These are phyloP conservation scores for Lingula anatina DNA, from an alignment of 2,888 invertebrate species.

Conservation along the genomic window DNA sequence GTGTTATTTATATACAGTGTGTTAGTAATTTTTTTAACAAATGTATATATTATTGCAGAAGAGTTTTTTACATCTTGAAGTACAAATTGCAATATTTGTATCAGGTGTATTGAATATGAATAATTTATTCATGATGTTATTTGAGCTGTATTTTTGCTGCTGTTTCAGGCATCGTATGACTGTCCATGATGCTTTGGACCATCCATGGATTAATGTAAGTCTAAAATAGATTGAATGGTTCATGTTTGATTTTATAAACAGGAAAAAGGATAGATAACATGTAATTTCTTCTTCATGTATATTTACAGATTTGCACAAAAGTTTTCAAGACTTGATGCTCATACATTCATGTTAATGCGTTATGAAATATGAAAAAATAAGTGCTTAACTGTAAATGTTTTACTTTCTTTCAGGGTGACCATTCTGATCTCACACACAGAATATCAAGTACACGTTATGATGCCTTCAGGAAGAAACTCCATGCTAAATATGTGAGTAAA, in stretches of 20 bases:
- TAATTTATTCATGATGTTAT: no score
- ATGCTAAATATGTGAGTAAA: conserved; percentile 60
- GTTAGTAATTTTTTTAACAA: background rate
- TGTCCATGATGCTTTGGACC: conserved; percentile 92
- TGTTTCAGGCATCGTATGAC: conserved; percentile 84
- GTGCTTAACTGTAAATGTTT: background rate
- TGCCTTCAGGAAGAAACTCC: conserved; percentile 79
- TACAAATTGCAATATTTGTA: background rate
- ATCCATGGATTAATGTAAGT: conserved; percentile 84
- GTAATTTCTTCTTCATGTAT: no score
- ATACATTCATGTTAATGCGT: no score
- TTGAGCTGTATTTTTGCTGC: no score
- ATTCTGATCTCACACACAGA: conserved; percentile 37
- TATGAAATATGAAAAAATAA: background rate
- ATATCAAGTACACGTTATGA: conserved; percentile 83
- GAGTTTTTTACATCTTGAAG: background rate
- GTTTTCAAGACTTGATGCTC: no score
- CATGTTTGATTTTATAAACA: no score
- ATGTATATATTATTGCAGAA: background rate
- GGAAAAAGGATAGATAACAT: no score
- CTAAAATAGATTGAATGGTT: background rate
- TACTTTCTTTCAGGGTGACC: conserved; percentile 52
- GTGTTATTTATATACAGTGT: no score
- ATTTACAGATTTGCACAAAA: no score
- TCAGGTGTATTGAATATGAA: no score